phyloP scores from a whole-genome alignment of 2,888 invertebrate genomes.

The Mimachlamys varia region DNA sequence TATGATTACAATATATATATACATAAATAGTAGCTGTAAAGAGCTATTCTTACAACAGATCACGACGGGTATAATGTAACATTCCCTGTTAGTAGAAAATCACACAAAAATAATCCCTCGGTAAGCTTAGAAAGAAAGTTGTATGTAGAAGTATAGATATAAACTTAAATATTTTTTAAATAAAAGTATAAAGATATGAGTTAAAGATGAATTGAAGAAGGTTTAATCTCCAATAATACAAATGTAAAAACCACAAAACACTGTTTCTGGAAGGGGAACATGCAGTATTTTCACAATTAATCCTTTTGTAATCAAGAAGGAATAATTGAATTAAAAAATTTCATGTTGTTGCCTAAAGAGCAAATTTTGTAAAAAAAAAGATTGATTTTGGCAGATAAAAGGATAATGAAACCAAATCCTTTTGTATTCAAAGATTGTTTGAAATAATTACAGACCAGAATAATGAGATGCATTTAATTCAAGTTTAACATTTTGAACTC shows the following conservation, averaged over 20 bases:
- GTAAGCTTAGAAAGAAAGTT: no score
- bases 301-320: background rate
- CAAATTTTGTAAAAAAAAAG: background rate
- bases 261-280: background rate
- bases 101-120: no score
- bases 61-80: no score
- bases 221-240: no score
- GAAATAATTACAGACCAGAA: background rate
- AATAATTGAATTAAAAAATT: background rate
- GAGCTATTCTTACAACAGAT: no score
- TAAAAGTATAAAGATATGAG: no score
- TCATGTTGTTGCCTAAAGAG: background rate
- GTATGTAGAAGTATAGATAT: no score
- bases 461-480: slow-evolving; percentile 5
- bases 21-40: no score
- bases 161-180: no score
- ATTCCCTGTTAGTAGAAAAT: no score
- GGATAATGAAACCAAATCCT: background rate
- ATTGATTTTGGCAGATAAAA: background rate
- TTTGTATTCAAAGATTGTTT: background rate
- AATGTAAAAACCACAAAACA: background rate
- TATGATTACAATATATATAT: no score
- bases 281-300: background rate
- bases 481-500: background rate
- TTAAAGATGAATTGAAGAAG: no score